Base-by-base conservation (phyloP, 2,888 invertebrate species). In the Orthosia cruda region DNA sequence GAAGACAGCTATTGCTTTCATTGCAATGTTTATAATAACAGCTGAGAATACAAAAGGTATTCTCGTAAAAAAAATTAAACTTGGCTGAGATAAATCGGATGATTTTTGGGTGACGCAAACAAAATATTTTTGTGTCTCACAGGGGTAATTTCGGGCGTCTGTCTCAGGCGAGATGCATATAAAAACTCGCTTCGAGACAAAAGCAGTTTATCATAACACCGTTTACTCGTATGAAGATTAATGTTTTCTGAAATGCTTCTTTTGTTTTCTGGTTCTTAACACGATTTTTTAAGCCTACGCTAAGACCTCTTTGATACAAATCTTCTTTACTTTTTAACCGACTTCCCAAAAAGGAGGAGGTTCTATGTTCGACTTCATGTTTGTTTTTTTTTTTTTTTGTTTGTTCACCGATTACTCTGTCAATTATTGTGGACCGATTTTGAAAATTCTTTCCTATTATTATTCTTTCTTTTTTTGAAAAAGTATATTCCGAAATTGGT, bases 191-290 rank as follows among this genome's bases (percentile, higher is more conserved):
- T 63, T 71, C 61, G 32, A 20, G 63, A 81, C 75, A 77, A 68
- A 76, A 85, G 50, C 71, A 58, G 71, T 81, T 71, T 71, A 83
- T 82, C 68, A 83, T 69, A 74, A 74, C 69, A 69, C 69, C 20
- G 68, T 74, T 71, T 71, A 74, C 62, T 74, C n/a, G 11, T 62
- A 55, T 57, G 20, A 63, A 71, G 67, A 83, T 73, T 72, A 72
- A 79, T 79, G 70, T 57, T 63, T 65, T 65, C 32, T 50, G 57
- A 62, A 83, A 74, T 64, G 55, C 59, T 49, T 62, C 15, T 63
- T 26, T 62, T 67, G 50, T 80, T 71, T 72, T 67, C 18, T 55
- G 20, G 50, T 63, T 69, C 16, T 26, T 45, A 57, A 52, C 18
- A 55, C 23, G 11, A 57, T 50, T 59, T 57, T 15, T 52, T 68